Percentiles rank a stretch among this genome's conserved stretches.
These are phyloP conservation scores for Hyposoter dolosus DNA, from an alignment of 2,888 invertebrate species.

Conservation along the genomic window DNA sequence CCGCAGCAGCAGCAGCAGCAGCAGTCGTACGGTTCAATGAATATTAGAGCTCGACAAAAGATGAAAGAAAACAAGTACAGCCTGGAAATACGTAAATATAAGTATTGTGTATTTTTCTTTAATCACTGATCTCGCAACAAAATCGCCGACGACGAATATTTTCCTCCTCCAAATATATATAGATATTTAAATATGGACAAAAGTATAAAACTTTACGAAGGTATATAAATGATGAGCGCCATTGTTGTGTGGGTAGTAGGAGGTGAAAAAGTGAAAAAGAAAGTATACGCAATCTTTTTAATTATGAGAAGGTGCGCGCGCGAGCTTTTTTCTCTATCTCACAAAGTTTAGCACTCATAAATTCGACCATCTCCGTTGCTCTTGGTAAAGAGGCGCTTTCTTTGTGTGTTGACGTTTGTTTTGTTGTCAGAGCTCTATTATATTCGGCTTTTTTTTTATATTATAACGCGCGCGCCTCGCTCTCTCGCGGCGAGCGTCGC, in stretches of 20 bases:
- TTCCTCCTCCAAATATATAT: conserved; percentile 18
- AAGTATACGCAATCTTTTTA: conserved; percentile 75
- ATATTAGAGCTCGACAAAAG: conserved; percentile 17
- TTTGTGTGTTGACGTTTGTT: conserved; percentile 84
- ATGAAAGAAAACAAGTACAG: neutral
- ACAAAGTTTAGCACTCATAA: conserved; percentile 70
- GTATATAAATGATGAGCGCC: conserved; percentile 45
- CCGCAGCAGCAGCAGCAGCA: no score
- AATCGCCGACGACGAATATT: conserved; percentile 41
- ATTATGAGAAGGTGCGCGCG: conserved; percentile 74
- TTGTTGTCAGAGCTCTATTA: conserved; percentile 84
- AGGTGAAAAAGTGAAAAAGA: conserved; percentile 47
- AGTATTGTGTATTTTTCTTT: conserved; percentile 49
- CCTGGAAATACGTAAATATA: conserved; percentile 3
- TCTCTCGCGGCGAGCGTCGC: conserved; percentile 63
- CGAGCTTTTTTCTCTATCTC: conserved; percentile 10
- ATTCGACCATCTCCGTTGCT: conserved; percentile 71
- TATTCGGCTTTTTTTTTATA: conserved; percentile 79
- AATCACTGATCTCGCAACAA: conserved; percentile 56
- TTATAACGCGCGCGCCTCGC: conserved; percentile 76
- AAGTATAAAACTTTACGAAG: neutral
- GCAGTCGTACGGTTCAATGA: conserved; percentile 5
- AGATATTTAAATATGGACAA: neutral
- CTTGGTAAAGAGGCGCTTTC: conserved; percentile 68
- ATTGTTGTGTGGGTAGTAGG: conserved; percentile 49